Conservation (phyloP, 2,888 invertebrate genomes). For the Halocaridina rubra region DNA sequence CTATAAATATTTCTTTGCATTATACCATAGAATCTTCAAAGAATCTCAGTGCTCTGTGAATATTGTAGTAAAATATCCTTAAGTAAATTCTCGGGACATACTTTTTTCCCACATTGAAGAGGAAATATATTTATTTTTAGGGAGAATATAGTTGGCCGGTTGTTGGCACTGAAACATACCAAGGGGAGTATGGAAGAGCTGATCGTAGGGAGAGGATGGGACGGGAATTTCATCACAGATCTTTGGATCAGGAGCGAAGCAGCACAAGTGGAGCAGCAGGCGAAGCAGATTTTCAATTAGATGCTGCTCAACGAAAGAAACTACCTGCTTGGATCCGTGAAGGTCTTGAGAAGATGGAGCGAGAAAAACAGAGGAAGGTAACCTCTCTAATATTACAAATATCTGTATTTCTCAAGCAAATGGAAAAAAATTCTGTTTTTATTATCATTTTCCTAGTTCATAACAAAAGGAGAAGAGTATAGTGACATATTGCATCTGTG, state of each 20-base stretch:
- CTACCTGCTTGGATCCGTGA: constrained; percentile 98
- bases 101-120: too few relatives aligned
- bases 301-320: constrained; percentile 87
- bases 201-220: constrained; percentile 13
- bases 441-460: neutral
- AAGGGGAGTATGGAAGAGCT: neutral
- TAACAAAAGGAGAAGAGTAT: neutral
- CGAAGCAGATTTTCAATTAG: constrained; percentile 69
- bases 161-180: neutral
- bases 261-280: constrained; percentile 1
- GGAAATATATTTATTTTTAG: neutral
- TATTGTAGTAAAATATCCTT: too few relatives aligned
- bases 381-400: too few relatives aligned
- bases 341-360: constrained; percentile 97
- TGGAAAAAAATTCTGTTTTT: neutral
- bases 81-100: too few relatives aligned
- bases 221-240: constrained; percentile 15
- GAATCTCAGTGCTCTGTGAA: too few relatives aligned
- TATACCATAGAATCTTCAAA: too few relatives aligned
- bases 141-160: constrained; percentile 51
- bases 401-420: too few relatives aligned
- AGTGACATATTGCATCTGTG: too few relatives aligned
- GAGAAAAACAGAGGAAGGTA: constrained; percentile 85
- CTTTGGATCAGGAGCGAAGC: constrained; percentile 19
- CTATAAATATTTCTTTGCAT: too few relatives aligned